Evolutionary conservation across 1,140 invertebrate genomes (phyloP).

Genomic region (Globodera rostochiensis): DNA sequence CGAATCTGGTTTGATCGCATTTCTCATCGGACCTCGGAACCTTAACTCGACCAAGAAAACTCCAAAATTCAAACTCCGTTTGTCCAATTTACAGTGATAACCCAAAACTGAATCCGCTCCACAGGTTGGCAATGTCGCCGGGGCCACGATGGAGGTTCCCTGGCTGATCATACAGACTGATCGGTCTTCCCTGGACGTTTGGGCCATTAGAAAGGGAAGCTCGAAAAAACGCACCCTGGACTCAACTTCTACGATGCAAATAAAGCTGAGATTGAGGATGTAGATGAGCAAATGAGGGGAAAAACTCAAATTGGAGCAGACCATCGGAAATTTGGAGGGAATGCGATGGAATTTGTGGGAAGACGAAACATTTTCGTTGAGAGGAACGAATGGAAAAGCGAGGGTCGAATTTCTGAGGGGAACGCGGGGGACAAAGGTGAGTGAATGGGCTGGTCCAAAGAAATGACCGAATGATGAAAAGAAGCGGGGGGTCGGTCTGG

Average conservation of each 20-base stretch:
- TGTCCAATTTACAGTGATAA: background rate
- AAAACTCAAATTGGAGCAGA: background rate
- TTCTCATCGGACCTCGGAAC: constrained; percentile 33
- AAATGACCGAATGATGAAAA: background rate
- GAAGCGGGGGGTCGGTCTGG: no score
- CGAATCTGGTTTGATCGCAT: constrained; percentile 38
- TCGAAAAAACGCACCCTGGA: background rate
- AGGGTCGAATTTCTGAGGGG: background rate
- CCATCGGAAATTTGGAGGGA: background rate
- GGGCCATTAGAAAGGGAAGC: background rate
- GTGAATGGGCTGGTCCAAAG: background rate
- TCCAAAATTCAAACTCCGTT: background rate
- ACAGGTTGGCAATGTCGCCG: constrained; percentile 41
- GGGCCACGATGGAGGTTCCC: constrained; percentile 25
- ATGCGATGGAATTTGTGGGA: background rate
- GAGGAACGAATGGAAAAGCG: no score
- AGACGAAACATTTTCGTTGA: background rate
- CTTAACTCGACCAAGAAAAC: constrained; percentile 4
- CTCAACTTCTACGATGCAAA: background rate
- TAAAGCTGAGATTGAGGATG: background rate
- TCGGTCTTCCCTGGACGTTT: constrained; percentile 19
- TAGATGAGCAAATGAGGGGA: background rate
- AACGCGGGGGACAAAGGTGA: constrained; percentile 2
- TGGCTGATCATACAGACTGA: constrained; percentile 35
- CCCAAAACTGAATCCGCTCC: constrained; percentile 19